Evolutionary conservation across 2,888 invertebrate species (phyloP).

Genomic region (Myathropa florea): DNA sequence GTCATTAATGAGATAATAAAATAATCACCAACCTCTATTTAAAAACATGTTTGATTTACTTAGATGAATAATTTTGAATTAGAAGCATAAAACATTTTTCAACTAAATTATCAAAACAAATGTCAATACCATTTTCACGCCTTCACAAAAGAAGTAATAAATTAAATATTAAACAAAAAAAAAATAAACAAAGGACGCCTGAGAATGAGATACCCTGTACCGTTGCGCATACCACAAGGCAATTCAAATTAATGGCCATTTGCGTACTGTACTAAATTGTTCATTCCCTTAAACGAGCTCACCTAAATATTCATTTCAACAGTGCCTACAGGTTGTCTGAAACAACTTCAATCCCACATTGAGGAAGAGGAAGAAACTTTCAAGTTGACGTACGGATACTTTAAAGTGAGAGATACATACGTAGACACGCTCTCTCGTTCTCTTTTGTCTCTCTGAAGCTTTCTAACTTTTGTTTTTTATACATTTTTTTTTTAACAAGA

Average conservation of each 20-base stretch:
- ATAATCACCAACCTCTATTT: no score
- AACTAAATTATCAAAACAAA: neutral
- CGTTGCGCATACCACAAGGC: neutral
- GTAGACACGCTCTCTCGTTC: neutral
- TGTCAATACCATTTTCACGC: neutral
- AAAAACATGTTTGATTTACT: no score
- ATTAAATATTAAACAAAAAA: neutral
- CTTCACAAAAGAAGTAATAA: neutral
- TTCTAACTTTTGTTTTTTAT: neutral
- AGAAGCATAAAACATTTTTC: neutral
- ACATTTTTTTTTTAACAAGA: conserved; percentile 10
- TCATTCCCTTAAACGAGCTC: conserved; percentile 15
- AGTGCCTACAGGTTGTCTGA: conserved; percentile 57
- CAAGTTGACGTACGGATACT: neutral
- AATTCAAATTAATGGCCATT: neutral
- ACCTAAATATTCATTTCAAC: conserved; percentile 33
- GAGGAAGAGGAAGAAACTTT: neutral
- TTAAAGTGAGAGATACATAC: neutral
- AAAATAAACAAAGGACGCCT: neutral
- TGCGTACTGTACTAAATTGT: neutral
- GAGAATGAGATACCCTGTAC: neutral
- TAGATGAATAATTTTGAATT: no score
- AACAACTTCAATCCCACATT: conserved; percentile 9
- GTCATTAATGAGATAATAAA: no score
- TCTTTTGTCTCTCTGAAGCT: neutral